Evolutionary conservation across 2,797 vertebrate species (phyloP).

Genomic region (Psittacula derbiana): DNA sequence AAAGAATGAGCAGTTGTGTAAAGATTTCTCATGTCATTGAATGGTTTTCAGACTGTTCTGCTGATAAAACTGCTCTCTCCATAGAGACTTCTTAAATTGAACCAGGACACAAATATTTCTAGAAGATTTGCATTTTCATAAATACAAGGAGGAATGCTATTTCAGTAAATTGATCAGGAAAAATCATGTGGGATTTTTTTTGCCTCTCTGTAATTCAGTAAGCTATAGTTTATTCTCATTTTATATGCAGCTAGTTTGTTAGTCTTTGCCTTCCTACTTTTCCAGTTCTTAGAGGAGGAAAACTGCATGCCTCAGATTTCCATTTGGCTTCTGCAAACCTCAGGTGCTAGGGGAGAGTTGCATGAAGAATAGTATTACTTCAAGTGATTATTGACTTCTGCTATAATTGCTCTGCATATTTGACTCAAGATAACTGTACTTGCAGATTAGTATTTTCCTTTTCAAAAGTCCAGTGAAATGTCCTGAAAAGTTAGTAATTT

Average conservation of each 20-base stretch:
- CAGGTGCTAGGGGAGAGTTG: neutral
- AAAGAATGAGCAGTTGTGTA: neutral
- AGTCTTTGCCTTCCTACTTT: neutral
- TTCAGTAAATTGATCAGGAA: neutral
- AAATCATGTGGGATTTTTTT: fast-evolving
- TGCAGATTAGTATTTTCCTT: neutral
- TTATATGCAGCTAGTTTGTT: neutral
- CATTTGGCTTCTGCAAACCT: neutral
- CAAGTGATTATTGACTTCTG: conserved; percentile 6
- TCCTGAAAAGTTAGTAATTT: neutral
- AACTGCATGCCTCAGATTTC: neutral
- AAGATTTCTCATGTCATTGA: neutral
- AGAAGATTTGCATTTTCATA: neutral
- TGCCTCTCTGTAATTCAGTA: neutral
- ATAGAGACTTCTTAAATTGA: neutral
- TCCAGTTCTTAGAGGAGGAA: neutral
- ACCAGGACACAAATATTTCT: neutral
- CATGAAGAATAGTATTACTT: neutral
- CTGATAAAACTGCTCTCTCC: conserved; percentile 5
- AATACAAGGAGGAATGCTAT: neutral
- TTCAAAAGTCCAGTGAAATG: neutral
- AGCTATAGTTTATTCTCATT: neutral
- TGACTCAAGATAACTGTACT: neutral
- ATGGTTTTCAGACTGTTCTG: neutral
- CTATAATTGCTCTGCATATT: neutral